These are phyloP conservation scores for Tipula helvola DNA, from an alignment of 2,888 invertebrate species.

Conservation along the genomic window DNA sequence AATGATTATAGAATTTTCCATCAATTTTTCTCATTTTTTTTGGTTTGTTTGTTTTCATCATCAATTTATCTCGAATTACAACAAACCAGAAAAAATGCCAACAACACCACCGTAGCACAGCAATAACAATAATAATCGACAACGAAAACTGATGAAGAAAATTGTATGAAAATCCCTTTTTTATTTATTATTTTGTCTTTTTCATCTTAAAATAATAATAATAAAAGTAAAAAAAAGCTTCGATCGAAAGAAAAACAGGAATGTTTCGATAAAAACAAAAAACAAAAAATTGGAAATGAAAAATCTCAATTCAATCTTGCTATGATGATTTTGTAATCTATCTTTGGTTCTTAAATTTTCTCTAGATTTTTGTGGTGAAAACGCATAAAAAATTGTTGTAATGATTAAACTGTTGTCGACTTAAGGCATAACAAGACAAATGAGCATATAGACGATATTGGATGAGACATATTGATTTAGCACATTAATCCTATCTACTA, in stretches of 20 bases:
- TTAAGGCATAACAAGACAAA: neutral
- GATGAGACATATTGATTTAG: neutral
- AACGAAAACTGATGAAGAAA: neutral
- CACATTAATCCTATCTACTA: neutral
- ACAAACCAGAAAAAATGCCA: neutral
- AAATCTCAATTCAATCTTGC: neutral
- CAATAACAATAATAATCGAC: conserved; percentile 4
- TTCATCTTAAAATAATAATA: neutral
- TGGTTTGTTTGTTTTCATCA: neutral
- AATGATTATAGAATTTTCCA: neutral
- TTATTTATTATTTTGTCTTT: neutral
- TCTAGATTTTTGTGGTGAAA: neutral
- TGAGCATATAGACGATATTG: neutral
- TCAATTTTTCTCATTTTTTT: neutral
- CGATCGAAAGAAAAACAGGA: neutral
- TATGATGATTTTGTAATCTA: neutral
- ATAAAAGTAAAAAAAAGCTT: neutral
- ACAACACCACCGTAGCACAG: neutral
- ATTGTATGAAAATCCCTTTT: neutral
- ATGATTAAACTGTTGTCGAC: neutral
- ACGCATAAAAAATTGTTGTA: neutral
- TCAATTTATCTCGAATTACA: conserved; percentile 4
- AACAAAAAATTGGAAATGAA: neutral
- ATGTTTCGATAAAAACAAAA: neutral
- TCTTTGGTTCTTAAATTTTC: neutral